Conservation (phyloP, 1,140 invertebrate species). For the Procambarus virginalis region DNA sequence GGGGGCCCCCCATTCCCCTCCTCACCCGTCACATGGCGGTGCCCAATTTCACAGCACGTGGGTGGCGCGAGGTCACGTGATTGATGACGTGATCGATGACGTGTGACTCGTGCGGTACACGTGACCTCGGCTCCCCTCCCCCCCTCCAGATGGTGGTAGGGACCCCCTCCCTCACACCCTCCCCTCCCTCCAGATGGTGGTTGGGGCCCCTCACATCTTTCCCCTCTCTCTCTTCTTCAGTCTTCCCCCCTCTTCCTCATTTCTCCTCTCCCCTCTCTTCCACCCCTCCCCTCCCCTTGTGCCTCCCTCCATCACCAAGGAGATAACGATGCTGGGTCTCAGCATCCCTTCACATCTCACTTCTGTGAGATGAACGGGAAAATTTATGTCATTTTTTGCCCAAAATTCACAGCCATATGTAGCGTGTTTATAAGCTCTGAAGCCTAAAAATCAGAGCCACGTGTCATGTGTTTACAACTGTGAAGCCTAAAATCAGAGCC, state of each 20-base stretch:
- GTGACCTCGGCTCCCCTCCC: conserved; percentile 22
- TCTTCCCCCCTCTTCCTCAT: neutral
- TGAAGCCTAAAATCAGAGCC: too few relatives aligned
- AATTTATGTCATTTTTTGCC: too few relatives aligned
- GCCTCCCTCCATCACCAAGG: neutral
- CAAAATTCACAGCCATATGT: too few relatives aligned
- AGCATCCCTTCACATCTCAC: too few relatives aligned
- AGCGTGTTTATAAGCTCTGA: too few relatives aligned
- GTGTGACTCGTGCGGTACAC: conserved; percentile 39
- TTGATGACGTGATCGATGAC: conserved; percentile 62
- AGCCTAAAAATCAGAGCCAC: too few relatives aligned
- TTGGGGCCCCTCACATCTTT: neutral
- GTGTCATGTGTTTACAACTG: too few relatives aligned
- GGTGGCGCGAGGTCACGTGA: conserved; percentile 46
- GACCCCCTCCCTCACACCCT: neutral
- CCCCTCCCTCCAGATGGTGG: neutral
- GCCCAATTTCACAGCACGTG: conserved; percentile 45
- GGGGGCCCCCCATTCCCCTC: neutral
- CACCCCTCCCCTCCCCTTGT: too few relatives aligned
- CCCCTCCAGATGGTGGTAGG: neutral
- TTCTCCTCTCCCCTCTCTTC: neutral
- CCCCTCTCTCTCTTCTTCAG: neutral
- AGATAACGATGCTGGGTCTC: neutral
- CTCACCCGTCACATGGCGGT: neutral
- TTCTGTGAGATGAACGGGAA: too few relatives aligned